Conservation (phyloP, 2,888 invertebrate species). For the Quadroppia sp. region DNA sequence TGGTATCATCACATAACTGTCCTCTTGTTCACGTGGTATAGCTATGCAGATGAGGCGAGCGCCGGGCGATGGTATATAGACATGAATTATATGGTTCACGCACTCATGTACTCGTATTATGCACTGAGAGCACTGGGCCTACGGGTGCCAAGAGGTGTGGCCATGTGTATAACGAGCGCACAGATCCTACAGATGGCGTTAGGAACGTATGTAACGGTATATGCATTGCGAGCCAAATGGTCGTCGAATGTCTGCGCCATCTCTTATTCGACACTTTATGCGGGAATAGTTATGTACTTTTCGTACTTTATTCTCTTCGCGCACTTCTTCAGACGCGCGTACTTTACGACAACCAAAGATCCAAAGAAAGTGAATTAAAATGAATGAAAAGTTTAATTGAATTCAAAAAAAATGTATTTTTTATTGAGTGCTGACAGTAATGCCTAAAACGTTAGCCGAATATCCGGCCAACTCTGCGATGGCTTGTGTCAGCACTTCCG, state of each 20-base stretch:
- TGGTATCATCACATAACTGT: constrained; percentile 98
- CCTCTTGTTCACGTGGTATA: constrained; percentile 87
- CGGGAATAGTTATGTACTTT: constrained; percentile 90
- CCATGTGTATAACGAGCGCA: constrained; percentile 83
- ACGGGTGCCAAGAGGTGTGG: constrained; percentile 69
- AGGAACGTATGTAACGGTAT: constrained; percentile 84
- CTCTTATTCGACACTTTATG: constrained; percentile 74
- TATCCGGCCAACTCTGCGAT: no score
- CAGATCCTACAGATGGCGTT: constrained; percentile 92
- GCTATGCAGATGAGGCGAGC: constrained; percentile 57
- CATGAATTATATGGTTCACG: constrained; percentile 88
- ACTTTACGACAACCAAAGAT: constrained; percentile 53
- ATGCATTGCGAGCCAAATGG: constrained; percentile 65
- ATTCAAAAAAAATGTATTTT: no score
- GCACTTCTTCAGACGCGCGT: constrained; percentile 86
- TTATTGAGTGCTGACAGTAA: no score
- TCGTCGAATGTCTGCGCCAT: constrained; percentile 66
- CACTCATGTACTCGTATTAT: constrained; percentile 69
- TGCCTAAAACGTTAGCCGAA: no score
- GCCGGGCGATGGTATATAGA: constrained; percentile 79
- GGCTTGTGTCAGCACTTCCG: no score
- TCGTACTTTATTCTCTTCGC: constrained; percentile 90
- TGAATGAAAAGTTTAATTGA: no score
- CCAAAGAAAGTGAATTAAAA: neutral
- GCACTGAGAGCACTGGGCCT: constrained; percentile 71